Conservation (phyloP, 1,140 invertebrate species). For the Daktulosphaira vitifoliae region DNA sequence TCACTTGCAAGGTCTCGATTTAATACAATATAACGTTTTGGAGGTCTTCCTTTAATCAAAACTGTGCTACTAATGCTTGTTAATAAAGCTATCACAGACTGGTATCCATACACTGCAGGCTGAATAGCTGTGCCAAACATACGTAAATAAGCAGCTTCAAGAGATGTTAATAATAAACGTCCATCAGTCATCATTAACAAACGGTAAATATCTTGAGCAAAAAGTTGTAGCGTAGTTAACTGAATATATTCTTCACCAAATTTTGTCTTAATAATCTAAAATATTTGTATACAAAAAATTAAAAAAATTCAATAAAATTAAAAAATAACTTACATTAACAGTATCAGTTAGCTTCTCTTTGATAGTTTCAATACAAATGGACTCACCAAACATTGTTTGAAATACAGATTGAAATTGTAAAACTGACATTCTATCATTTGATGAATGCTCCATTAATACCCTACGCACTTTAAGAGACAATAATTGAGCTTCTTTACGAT, state of each 20-base stretch:
- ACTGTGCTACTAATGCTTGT: constrained; percentile 53
- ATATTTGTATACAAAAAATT: not conserved
- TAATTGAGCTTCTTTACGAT: constrained; percentile 44
- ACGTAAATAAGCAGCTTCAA: constrained; percentile 50
- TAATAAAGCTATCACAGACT: constrained; percentile 47
- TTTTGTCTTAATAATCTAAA: constrained; percentile 35
- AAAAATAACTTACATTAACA: constrained; percentile 45
- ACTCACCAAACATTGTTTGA: constrained; percentile 44
- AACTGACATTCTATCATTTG: constrained; percentile 46
- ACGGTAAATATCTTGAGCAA: constrained; percentile 51
- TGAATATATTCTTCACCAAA: constrained; percentile 46
- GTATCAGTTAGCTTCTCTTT: constrained; percentile 47
- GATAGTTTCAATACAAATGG: constrained; percentile 47
- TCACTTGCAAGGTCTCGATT: constrained; percentile 45
- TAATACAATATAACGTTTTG: constrained; percentile 44
- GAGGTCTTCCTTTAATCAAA: constrained; percentile 43
- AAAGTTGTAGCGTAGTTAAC: constrained; percentile 50
- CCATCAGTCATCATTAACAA: constrained; percentile 50
- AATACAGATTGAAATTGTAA: constrained; percentile 47
- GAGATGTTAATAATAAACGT: constrained; percentile 47
- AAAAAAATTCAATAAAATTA: not conserved
- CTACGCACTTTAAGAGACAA: constrained; percentile 49
- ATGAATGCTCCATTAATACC: constrained; percentile 49
- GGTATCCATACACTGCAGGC: constrained; percentile 50
- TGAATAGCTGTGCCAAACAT: constrained; percentile 49